phyloP scores from a whole-genome alignment of 2,888 invertebrate species.

The Quadroppia sp. region DNA sequence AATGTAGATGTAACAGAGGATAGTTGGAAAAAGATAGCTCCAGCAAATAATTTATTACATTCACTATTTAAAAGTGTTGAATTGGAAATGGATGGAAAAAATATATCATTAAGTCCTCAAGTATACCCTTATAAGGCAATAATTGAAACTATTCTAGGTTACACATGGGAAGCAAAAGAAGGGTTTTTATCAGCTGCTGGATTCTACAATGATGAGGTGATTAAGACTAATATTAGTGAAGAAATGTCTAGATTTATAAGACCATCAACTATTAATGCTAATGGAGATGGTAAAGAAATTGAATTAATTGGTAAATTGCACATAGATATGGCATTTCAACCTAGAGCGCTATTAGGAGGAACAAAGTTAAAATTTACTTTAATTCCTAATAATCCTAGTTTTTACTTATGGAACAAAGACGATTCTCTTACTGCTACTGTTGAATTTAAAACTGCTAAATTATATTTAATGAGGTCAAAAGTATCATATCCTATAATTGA shows the following conservation, averaged over 20 bases:
- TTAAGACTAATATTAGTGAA: not conserved
- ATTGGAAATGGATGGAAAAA: not conserved
- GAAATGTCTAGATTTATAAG: not conserved
- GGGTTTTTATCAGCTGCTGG: not conserved
- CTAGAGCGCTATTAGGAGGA: conserved; percentile 5
- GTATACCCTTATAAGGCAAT: conserved; percentile 9
- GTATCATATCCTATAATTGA: not conserved
- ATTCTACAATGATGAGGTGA: not conserved
- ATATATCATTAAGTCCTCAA: not conserved
- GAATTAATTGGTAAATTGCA: conserved; percentile 10
- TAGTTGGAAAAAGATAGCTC: conserved; percentile 2
- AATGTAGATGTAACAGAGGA: not conserved
- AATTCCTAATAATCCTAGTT: not conserved
- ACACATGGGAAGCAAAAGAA: not conserved
- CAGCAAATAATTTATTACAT: conserved; percentile 24
- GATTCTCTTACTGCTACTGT: not conserved
- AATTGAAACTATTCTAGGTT: not conserved
- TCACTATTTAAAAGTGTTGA: conserved; percentile 16
- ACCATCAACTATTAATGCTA: not conserved
- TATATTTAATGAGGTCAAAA: not conserved
- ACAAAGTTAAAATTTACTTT: conserved; percentile 2
- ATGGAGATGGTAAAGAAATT: not conserved
- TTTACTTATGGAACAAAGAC: not conserved
- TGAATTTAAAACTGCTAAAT: not conserved
- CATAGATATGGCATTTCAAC: conserved; percentile 27